These are phyloP conservation scores for Bergia puertoricense DNA, from an alignment of 92 coral and sea anemone species.

Conservation along the genomic window DNA sequence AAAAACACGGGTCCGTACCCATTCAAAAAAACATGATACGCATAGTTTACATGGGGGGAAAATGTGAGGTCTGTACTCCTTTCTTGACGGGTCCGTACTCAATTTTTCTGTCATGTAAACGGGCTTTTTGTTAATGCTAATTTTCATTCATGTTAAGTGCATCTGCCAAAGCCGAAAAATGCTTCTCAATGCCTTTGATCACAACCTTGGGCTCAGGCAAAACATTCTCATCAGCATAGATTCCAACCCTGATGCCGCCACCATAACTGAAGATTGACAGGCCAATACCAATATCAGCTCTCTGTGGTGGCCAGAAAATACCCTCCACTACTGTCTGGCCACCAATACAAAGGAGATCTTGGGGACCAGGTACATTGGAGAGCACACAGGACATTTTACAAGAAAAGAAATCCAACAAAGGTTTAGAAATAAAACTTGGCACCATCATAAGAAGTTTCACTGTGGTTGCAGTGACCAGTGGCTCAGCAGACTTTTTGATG, in stretches of 20 bases:
- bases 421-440: conserved; percentile 77
- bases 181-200: conserved; percentile 71
- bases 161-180: conserved; percentile 74
- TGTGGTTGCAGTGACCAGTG: conserved; percentile 80
- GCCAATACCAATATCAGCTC: conserved; percentile 90
- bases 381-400: conserved; percentile 88
- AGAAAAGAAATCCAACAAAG: conserved; percentile 78
- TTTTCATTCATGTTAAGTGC: conserved; percentile 64
- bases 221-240: conserved; percentile 74
- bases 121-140: conserved; percentile 1
- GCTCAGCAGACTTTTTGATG: conserved; percentile 94
- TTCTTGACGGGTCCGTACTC: no score
- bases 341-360: conserved; percentile 72
- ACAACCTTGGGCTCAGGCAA: conserved; percentile 76
- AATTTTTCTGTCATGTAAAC: no score
- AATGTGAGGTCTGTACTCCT: no score
- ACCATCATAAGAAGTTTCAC: conserved; percentile 79
- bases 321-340: conserved; percentile 80
- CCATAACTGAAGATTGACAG: conserved; percentile 92
- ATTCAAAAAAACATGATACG: background rate
- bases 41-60: no score
- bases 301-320: conserved; percentile 89
- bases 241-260: conserved; percentile 85
- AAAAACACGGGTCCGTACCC: no score
- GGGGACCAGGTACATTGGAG: conserved; percentile 97